Conservation (phyloP, 2,113 vertebrate genomes). For the Ranitomeya imitator region DNA sequence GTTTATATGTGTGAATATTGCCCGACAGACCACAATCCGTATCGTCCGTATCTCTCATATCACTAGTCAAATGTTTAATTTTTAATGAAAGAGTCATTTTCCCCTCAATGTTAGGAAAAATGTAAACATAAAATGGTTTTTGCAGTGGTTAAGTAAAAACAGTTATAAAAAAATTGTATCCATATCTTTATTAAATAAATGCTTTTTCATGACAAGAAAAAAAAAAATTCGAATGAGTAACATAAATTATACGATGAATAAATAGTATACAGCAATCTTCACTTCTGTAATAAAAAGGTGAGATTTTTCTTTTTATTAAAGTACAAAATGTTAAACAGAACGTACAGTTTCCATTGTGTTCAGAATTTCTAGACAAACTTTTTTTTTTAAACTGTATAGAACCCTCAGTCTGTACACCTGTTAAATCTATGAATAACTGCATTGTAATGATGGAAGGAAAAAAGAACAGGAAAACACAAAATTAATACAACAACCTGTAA, state of each 20-base stretch:
- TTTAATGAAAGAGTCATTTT: too few relatives aligned
- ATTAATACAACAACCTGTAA: conserved; percentile 82
- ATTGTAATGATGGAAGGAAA: conserved; percentile 72
- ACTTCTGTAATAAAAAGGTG: conserved; percentile 93
- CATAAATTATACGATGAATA: conserved; percentile 99
- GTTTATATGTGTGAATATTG: too few relatives aligned
- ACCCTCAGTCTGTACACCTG: conserved; percentile 66
- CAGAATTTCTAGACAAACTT: conserved; percentile 78
- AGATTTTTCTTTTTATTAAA: conserved; percentile 81
- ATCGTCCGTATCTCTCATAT: too few relatives aligned
- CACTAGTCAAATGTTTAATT: too few relatives aligned
- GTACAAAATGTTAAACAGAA: conserved; percentile 95
- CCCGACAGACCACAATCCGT: too few relatives aligned
- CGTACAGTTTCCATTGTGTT: conserved; percentile 79
- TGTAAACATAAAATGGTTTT: too few relatives aligned
- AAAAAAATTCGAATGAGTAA: conserved; percentile 99
- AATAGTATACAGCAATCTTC: conserved; percentile 99
- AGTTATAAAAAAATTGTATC: conserved; percentile 78
- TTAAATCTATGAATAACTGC: conserved; percentile 81
- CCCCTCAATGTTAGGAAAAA: too few relatives aligned
- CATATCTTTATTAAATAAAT: conserved; percentile 99
- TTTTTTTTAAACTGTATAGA: conserved; percentile 69
- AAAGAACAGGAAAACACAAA: conserved; percentile 62
- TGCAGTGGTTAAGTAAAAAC: conserved; percentile 6
- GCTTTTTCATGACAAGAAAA: conserved; percentile 99